Evolutionary conservation across 2,113 vertebrate species (phyloP).

Genomic region (Percopsis transmontana): DNA sequence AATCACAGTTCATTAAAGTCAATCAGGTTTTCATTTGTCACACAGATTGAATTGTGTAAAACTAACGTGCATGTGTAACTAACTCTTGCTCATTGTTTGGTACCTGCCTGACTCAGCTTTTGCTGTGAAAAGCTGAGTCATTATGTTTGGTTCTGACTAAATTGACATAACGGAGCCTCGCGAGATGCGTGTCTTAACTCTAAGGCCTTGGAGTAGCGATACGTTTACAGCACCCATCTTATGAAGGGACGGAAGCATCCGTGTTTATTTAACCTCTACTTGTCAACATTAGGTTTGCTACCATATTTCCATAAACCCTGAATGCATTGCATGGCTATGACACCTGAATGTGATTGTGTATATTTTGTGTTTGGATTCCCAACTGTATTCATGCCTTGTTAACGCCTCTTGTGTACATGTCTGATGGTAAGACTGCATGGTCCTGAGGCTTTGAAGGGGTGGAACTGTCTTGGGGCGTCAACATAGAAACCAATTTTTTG

Average conservation of each 20-base stretch:
- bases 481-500: too few species aligned
- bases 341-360: constrained; percentile 9
- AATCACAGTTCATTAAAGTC: constrained; percentile 46
- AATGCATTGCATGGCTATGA: constrained; percentile 1
- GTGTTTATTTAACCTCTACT: too few species aligned
- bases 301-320: not conserved
- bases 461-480: not conserved
- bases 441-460: constrained; percentile 1
- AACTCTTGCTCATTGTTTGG: not conserved
- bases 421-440: constrained; percentile 3
- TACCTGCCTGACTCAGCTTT: not conserved
- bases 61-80: too few species aligned
- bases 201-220: too few species aligned
- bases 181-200: too few species aligned
- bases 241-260: too few species aligned
- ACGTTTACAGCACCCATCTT: too few species aligned
- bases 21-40: constrained; percentile 39
- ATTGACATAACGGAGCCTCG: too few species aligned
- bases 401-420: constrained; percentile 1
- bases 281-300: too few species aligned
- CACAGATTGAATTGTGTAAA: constrained; percentile 39
- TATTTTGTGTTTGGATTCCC: not conserved
- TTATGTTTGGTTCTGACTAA: too few species aligned
- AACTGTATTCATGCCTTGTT: not conserved
- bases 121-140: not conserved